These are phyloP conservation scores for Aix galericulata DNA, from an alignment of 2,113 vertebrate species.

Conservation along the genomic window DNA sequence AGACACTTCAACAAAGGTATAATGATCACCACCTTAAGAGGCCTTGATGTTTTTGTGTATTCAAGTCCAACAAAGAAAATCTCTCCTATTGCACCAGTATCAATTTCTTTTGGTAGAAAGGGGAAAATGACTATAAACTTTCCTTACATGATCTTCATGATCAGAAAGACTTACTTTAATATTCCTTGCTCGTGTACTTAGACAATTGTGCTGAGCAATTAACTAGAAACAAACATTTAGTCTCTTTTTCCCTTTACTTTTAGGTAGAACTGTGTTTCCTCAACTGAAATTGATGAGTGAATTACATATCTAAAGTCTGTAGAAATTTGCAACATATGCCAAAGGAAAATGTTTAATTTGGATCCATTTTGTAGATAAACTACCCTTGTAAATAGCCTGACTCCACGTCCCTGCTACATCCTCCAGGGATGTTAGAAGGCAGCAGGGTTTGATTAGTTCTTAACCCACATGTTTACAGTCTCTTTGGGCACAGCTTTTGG, in stretches of 20 bases:
- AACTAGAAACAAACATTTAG: background rate
- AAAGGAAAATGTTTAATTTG: background rate
- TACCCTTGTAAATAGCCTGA: background rate
- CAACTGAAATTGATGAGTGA: background rate
- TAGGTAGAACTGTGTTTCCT: background rate
- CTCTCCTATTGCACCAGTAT: background rate
- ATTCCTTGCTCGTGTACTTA: background rate
- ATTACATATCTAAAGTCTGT: background rate
- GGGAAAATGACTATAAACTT: background rate
- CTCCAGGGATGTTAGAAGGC: background rate
- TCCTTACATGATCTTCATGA: background rate
- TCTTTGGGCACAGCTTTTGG: background rate
- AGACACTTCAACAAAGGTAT: background rate
- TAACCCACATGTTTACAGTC: background rate
- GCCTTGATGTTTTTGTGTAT: background rate
- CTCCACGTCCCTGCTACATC: background rate
- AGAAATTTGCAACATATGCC: background rate
- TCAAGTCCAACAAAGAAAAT: background rate
- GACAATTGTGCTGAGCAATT: background rate
- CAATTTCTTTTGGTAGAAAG: background rate
- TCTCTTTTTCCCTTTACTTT: background rate
- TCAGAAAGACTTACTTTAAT: background rate
- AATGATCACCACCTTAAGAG: background rate
- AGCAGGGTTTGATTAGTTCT: background rate
- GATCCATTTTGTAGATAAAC: background rate